phyloP scores from a whole-genome alignment of 2,797 vertebrate species.

The Darevskia mixta region DNA sequence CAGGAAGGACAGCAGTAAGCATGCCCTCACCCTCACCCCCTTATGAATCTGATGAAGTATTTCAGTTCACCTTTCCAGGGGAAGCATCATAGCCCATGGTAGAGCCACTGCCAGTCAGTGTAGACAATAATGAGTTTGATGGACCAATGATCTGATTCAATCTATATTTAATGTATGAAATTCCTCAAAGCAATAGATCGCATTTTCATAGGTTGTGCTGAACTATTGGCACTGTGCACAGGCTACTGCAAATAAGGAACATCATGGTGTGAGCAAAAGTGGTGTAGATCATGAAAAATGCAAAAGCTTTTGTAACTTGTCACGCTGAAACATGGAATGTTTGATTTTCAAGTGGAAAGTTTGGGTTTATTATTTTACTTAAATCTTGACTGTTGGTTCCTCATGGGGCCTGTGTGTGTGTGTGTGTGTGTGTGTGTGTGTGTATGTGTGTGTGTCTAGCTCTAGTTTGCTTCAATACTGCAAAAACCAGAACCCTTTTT shows the following conservation, averaged over 20 bases:
- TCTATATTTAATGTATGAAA: background rate
- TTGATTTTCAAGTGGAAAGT: background rate
- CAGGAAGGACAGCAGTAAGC: background rate
- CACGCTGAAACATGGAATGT: no score
- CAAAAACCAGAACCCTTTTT: constrained; percentile 37
- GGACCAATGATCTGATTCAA: no score
- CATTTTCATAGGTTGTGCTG: background rate
- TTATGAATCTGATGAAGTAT: background rate
- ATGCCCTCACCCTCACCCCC: background rate
- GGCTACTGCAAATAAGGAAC: background rate
- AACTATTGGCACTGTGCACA: background rate
- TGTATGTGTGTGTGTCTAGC: no score
- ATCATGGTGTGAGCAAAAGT: background rate
- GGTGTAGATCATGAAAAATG: background rate
- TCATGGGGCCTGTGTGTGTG: background rate
- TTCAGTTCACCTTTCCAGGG: background rate
- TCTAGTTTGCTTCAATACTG: constrained; percentile 44
- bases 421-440: no score
- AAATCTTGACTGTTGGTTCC: background rate
- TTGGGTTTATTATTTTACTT: background rate
- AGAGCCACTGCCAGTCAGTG: background rate
- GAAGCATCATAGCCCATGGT: background rate
- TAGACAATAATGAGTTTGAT: no score
- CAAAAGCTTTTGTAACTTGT: background rate
- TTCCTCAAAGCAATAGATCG: no score